Evolutionary conservation across 2,113 vertebrate genomes (phyloP).

Genomic region (Tenrec ecaudatus): DNA sequence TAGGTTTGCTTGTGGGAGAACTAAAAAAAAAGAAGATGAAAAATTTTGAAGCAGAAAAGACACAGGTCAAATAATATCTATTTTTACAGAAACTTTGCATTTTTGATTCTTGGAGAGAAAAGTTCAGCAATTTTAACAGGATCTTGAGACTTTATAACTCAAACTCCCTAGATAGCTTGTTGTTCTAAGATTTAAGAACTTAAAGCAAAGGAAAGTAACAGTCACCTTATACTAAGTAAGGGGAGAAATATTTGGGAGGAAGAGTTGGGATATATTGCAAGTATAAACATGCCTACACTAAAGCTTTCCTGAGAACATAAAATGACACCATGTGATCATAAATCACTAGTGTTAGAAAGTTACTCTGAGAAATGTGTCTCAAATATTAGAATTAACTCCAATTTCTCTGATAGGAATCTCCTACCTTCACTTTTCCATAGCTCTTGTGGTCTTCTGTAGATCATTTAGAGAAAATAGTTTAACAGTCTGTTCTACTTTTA

Average conservation of each 20-base stretch:
- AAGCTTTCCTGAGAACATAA: background rate
- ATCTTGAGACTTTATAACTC: no score
- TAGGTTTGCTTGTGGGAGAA: background rate
- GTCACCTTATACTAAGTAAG: background rate
- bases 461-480: slow-evolving; percentile 10
- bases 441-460: background rate
- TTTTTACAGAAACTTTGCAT: background rate
- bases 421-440: background rate
- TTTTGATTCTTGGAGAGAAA: background rate
- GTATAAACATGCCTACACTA: background rate
- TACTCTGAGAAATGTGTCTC: background rate
- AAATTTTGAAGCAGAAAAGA: background rate
- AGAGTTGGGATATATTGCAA: background rate
- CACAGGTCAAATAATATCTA: background rate
- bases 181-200: background rate
- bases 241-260: background rate
- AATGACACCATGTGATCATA: background rate
- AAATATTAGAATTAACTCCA: background rate
- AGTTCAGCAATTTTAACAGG: no score
- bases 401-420: background rate
- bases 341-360: background rate
- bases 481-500: background rate
- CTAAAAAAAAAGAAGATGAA: background rate
- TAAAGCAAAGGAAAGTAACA: background rate
- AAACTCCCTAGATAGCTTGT: no score